Evolutionary conservation across 2,113 vertebrate genomes (phyloP).

Genomic region (Galbula dea): DNA sequence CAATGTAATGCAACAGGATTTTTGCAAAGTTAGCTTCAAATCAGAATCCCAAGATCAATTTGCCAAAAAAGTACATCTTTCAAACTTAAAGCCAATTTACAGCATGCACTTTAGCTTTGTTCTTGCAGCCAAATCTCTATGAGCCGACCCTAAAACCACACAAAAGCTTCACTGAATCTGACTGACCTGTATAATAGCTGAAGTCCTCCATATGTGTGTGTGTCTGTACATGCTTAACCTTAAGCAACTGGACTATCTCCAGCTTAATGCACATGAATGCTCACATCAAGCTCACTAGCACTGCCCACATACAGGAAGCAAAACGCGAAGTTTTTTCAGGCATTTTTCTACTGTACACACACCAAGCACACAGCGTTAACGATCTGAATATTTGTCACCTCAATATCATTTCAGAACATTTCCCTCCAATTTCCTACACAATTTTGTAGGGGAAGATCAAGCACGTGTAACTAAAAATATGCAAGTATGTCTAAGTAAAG

Average conservation of each 20-base stretch:
- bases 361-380: background rate
- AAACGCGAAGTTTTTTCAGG: background rate
- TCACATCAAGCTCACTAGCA: background rate
- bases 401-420: background rate
- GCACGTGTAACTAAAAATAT: accelerated
- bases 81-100: background rate
- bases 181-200: background rate
- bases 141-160: background rate
- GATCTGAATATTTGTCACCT: background rate
- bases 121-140: background rate
- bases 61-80: background rate
- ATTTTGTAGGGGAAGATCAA: background rate
- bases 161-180: background rate
- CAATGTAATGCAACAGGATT: background rate
- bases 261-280: background rate
- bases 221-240: background rate
- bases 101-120: background rate
- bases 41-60: background rate
- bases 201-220: accelerated
- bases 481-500: background rate
- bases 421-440: background rate
- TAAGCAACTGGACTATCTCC: background rate
- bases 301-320: background rate
- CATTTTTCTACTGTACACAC: background rate
- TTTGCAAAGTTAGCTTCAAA: background rate